Base-by-base conservation (phyloP, 2,888 invertebrate species). In the Plagodis dolabraria region DNA sequence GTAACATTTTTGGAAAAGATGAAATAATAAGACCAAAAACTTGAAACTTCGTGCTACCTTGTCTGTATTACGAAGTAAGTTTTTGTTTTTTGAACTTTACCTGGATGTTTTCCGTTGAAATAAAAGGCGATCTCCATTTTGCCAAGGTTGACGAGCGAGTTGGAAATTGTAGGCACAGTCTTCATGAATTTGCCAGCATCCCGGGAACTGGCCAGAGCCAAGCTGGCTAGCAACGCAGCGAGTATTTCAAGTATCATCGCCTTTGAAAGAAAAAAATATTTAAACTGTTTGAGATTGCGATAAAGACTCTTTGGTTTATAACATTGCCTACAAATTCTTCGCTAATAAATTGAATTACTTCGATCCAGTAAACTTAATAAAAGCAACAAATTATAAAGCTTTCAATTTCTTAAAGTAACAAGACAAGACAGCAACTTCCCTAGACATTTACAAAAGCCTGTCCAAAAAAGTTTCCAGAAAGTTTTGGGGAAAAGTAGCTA, bases 111-210 rank as follows among this genome's bases (percentile, higher is more conserved):
- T 22, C 80, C 71, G 60, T 84, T 83, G 54, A 92, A 75, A 69
- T 89, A 79, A 58, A 92, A 83, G 5, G 89, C 77, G 33, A 92
- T 77, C 50, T 92, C 92, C 84, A 92, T 87, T 75, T 89, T 91
- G 34, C 92, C 92, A 22, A 92, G 79, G 64, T 92, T 92, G 40
- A 92, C 84, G 7, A 92, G 71, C 8, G 92, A 92, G 64, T 85
- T 83, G 55, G 84, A 81, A 56, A 91, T 85, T 6, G 82, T 75
- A 0, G 90, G 89, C 43, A 82, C 61, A 0, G 83, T 65, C 54
- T 76, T 82, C 22, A 75, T 60, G 0, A 70, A 57, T 63, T 79
- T 86, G 11, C 64, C 63, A 8, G 69, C n/a, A 40, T 85, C 87
- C 5, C 81, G 72, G 38, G 73, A 67, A 11, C 65, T 65, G 22